Conservation (phyloP, 2,888 invertebrate species). For the Platycnemis pennipes region DNA sequence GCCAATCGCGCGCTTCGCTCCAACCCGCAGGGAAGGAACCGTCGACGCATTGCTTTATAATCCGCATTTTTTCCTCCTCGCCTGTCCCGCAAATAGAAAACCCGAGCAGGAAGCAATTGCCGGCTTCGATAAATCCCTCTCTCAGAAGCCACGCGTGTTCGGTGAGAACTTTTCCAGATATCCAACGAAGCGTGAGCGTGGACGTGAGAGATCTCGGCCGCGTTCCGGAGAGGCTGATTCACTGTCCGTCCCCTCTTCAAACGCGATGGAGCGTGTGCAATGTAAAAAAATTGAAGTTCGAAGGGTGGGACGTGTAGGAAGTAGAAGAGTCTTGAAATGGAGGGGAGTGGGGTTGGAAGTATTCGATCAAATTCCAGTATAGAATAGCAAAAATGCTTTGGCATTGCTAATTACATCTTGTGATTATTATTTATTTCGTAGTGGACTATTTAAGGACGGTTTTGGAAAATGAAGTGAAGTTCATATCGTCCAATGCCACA, state of each 20-base stretch:
- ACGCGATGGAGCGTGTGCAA: not conserved
- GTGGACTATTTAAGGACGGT: too few species aligned
- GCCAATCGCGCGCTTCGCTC: not conserved
- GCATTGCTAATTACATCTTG: too few species aligned
- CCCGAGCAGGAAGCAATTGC: not conserved
- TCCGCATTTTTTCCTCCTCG: not conserved
- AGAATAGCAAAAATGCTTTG: too few species aligned
- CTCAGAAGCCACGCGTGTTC: not conserved
- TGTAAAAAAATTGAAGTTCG: not conserved
- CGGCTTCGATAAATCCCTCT: not conserved
- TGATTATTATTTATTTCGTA: too few species aligned
- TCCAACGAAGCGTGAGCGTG: not conserved
- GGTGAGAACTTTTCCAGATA: not conserved
- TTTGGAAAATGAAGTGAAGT: too few species aligned
- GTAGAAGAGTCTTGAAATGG: too few species aligned
- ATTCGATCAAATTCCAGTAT: too few species aligned
- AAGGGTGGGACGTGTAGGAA: too few species aligned
- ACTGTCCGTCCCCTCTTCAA: not conserved
- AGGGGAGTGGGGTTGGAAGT: too few species aligned
- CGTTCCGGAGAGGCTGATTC: not conserved
- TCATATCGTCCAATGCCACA: too few species aligned
- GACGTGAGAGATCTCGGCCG: not conserved
- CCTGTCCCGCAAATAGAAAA: constrained; percentile 26
- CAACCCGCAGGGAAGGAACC: not conserved
- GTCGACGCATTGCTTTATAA: not conserved